A percentile compares a stretch with the other conserved stretches of the same genome.
Conservation (phyloP, 2,888 invertebrate species). For the Hydropsyche betteni region DNA sequence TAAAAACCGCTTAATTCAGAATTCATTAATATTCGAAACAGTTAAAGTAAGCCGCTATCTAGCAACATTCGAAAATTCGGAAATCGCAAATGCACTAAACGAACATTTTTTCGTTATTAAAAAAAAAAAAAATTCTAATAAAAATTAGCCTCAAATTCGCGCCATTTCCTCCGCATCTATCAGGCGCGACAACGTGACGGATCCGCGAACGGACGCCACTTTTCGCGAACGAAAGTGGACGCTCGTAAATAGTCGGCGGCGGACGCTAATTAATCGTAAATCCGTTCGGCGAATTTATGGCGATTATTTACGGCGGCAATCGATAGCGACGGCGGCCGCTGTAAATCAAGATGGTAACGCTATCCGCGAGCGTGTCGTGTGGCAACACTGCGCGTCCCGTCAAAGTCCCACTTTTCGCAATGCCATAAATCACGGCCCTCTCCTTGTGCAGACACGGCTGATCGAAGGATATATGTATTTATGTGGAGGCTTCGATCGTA, state of each 20-base stretch:
- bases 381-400: not conserved
- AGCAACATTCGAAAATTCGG: conserved; percentile 5
- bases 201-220: not conserved
- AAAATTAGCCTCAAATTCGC: not conserved
- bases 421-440: not conserved
- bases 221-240: not conserved
- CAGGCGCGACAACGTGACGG: not conserved
- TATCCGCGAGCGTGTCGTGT: not conserved
- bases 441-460: too few relatives aligned
- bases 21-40: conserved; percentile 9
- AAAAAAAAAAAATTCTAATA: too few relatives aligned
- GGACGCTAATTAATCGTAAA: conserved; percentile 25
- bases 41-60: not conserved
- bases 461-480: too few relatives aligned
- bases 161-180: not conserved
- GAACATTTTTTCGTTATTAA: not conserved
- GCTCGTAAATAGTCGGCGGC: not conserved
- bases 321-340: not conserved
- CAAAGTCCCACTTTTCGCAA: conserved; percentile 7
- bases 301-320: conserved; percentile 18
- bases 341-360: conserved; percentile 14
- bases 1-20: not conserved
- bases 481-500: too few relatives aligned
- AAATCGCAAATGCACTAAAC: conserved; percentile 1
- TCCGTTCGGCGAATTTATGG: conserved; percentile 1